Conservation (phyloP, 1,140 invertebrate species). For the Rhynchophorus ferrugineus region DNA sequence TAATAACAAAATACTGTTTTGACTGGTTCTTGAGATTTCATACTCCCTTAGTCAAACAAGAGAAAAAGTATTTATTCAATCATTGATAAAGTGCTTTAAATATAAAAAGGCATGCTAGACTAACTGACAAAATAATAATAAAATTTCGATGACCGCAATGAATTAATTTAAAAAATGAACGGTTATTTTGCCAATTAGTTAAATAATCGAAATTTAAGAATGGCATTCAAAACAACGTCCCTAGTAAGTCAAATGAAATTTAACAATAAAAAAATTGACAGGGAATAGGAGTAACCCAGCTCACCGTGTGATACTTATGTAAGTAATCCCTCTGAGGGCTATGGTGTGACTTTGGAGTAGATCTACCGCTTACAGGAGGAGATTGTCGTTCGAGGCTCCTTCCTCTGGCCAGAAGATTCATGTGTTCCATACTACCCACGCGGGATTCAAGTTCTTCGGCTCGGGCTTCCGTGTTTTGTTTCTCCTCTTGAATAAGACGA, state of each 20-base stretch:
- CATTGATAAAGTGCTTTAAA: slow-evolving; percentile 2
- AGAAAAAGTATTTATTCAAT: slow-evolving; percentile 8
- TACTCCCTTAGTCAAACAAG: slow-evolving; percentile 21
- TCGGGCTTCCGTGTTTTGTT: slow-evolving; percentile 92
- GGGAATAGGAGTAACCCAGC: slow-evolving; percentile 33
- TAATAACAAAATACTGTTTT: slow-evolving; percentile 6
- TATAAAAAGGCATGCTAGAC: background rate
- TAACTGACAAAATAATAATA: background rate
- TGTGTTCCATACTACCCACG: slow-evolving; percentile 90
- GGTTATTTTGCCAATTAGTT: background rate
- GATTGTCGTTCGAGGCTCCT: slow-evolving; percentile 65
- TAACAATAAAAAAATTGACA: slow-evolving; percentile 6
- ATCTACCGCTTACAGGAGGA: slow-evolving; percentile 71
- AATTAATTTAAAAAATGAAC: background rate
- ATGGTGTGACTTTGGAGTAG: slow-evolving; percentile 69
- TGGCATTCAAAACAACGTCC: background rate
- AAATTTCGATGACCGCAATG: background rate
- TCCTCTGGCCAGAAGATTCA: slow-evolving; percentile 76
- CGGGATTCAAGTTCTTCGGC: slow-evolving; percentile 96
- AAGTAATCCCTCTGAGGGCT: slow-evolving; percentile 72
- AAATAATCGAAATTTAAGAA: background rate
- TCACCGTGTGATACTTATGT: slow-evolving; percentile 78
- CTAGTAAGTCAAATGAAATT: background rate
- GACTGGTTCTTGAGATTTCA: slow-evolving; percentile 4
- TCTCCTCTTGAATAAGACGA: slow-evolving; percentile 93